Conservation (phyloP, 2,888 invertebrate genomes). For the Phoronis australis region DNA sequence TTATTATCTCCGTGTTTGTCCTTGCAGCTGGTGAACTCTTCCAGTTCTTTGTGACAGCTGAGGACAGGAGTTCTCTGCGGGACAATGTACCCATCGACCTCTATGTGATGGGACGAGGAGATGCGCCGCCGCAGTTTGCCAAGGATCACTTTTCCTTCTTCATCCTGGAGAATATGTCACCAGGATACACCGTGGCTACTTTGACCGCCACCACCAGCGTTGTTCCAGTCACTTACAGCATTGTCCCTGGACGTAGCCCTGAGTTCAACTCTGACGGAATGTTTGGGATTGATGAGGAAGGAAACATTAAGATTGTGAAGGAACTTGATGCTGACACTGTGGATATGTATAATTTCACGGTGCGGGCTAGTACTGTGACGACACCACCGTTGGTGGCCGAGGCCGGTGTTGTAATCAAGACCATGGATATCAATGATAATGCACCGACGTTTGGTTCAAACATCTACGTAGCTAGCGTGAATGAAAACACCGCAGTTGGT, state of each 20-base stretch:
- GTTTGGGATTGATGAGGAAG: constrained; percentile 50
- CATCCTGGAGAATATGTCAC: constrained; percentile 70
- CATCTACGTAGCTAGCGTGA: constrained; percentile 70
- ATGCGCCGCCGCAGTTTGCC: constrained; percentile 69
- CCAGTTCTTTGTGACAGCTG: constrained; percentile 84
- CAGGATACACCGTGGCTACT: constrained; percentile 66
- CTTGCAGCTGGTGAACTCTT: constrained; percentile 75
- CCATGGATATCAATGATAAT: constrained; percentile 87
- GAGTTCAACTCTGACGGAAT: constrained; percentile 31
- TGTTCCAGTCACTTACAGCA: constrained; percentile 59
- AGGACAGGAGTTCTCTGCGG: constrained; percentile 66
- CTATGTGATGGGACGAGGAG: constrained; percentile 67
- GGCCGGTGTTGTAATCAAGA: constrained; percentile 64
- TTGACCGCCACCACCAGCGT: constrained; percentile 63
- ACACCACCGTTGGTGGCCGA: constrained; percentile 66
- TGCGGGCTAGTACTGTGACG: constrained; percentile 65
- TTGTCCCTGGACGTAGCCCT: constrained; percentile 61
- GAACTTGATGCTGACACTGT: constrained; percentile 75
- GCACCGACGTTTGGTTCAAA: constrained; percentile 79
- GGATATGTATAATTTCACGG: constrained; percentile 38
- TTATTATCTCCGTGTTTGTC: too few species aligned
- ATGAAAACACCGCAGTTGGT: constrained; percentile 64
- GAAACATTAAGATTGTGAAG: constrained; percentile 56
- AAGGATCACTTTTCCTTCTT: constrained; percentile 72
- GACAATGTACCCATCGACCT: constrained; percentile 78